Base-by-base conservation (phyloP, 2,113 vertebrate species). In the Poeciliopsis prolifica region DNA sequence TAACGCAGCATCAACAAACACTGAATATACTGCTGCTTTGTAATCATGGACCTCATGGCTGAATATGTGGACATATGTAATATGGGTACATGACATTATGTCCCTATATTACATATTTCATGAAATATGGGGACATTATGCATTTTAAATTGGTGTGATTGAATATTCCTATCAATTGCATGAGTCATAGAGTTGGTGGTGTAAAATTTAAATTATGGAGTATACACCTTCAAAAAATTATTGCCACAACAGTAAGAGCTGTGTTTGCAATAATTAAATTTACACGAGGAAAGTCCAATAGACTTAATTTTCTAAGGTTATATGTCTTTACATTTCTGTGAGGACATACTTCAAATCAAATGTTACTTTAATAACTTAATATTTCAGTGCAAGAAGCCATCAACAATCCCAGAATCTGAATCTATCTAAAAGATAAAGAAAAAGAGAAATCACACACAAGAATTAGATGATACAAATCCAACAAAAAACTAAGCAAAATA, bases 271-370 rank as follows among this genome's bases (percentile, higher is more conserved):
- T 70, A 40, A 74, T 66, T 69, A 22, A 17, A 48, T 58, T 84
- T 82, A 70, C 4, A 62, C 67, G 35, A 61, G 71, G 64, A 70
- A 40, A 67, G 65, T 29, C 26, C 42, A 58, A 30, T 60, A n/a
- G 13, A 83, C 24, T 31, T 58, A 7, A n/a, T 48, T 30, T 30
- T 44, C 17, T 60, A 71, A 37, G 44, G 44, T 72, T 28, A 40
- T 69, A 70, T 54, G 64, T 64, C 15, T 66, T 12, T 68, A n/a
- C 42, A 63, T 40, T 17, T 28, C 61, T 72, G 22, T 33, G 61
- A 70, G 81, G 79, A 26, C 70, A 62, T 65, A 72, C 54, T 73
- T 80, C 9, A 69, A 76, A 73, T 71, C 1, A 60, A 65, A 48
- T 44, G 35, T 33, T 29, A 58, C 77, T 68, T 31, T 51, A 76